These are phyloP conservation scores for Lampris incognitus DNA, from an alignment of 2,113 vertebrate genomes.

Conservation along the genomic window DNA sequence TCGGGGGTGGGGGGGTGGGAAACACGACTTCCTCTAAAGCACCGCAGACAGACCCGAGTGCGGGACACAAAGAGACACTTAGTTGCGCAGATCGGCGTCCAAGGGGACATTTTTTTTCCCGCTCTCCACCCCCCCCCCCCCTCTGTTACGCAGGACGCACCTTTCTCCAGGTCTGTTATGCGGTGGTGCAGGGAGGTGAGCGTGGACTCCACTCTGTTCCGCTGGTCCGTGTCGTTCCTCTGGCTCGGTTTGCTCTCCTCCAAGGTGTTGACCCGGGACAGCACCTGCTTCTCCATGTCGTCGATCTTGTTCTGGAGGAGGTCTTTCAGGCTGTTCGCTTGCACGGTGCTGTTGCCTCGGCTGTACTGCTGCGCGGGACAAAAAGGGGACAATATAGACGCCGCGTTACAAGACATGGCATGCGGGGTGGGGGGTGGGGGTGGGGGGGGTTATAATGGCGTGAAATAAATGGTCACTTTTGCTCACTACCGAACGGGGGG, in stretches of 20 bases:
- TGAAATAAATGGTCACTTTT: too few species aligned
- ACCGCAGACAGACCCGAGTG: too few species aligned
- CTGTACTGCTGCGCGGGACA: slow-evolving; percentile 88
- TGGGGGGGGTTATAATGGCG: background rate
- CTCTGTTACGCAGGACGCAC: slow-evolving; percentile 70
- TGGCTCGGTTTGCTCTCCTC: slow-evolving; percentile 88
- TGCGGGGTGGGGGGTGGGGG: background rate
- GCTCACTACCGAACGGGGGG: too few species aligned
- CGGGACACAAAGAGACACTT: background rate
- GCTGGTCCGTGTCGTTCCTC: slow-evolving; percentile 90
- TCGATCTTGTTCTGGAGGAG: slow-evolving; percentile 97
- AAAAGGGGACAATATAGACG: slow-evolving; percentile 37
- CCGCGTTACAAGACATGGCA: slow-evolving; percentile 27
- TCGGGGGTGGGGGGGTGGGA: background rate
- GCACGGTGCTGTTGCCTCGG: slow-evolving; percentile 89
- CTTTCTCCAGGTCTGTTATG: slow-evolving; percentile 97
- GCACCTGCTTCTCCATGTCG: slow-evolving; percentile 96
- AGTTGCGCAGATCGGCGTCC: background rate
- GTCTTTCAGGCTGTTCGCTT: slow-evolving; percentile 92
- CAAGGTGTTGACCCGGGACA: slow-evolving; percentile 93
- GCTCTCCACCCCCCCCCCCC: too few species aligned
- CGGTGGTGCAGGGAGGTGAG: slow-evolving; percentile 94
- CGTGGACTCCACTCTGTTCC: slow-evolving; percentile 92
- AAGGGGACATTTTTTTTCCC: background rate
- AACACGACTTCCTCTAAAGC: background rate